These are phyloP conservation scores for Melipona bicolor DNA, from an alignment of 2,888 invertebrate genomes.

Conservation along the genomic window DNA sequence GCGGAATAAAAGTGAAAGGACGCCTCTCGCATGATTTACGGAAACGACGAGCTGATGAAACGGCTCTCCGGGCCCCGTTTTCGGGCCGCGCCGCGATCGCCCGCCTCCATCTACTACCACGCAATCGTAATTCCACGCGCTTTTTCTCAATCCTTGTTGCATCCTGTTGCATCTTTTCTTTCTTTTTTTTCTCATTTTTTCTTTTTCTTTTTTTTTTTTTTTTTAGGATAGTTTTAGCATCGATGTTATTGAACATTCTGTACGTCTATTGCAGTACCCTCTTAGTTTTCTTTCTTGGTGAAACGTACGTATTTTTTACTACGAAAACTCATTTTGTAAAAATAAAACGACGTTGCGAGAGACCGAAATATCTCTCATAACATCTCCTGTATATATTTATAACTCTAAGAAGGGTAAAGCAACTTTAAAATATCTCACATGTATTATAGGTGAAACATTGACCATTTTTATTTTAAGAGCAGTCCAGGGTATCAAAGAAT, in stretches of 20 bases:
- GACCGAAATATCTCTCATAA: no score
- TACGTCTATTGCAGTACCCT: neutral
- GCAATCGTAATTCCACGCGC: neutral
- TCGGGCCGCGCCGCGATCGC: slow-evolving; percentile 2
- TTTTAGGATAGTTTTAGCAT: neutral
- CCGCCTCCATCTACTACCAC: neutral
- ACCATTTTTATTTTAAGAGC: no score
- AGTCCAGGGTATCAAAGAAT: no score
- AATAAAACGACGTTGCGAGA: no score
- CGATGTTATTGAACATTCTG: neutral
- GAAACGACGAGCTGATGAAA: slow-evolving; percentile 52
- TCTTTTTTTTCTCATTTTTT: neutral
- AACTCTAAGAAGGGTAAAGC: no score
- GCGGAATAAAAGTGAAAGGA: slow-evolving; percentile 54
- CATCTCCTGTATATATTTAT: no score
- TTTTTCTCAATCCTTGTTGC: neutral
- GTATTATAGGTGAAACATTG: no score
- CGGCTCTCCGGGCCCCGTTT: slow-evolving; percentile 7
- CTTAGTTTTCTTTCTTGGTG: no score
- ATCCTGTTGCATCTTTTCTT: neutral
- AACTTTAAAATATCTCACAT: no score
- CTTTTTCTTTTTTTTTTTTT: neutral
- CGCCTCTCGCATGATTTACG: slow-evolving; percentile 53
- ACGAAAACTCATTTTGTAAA: no score
- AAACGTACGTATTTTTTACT: no score